Evolutionary conservation across 2,113 vertebrate genomes (phyloP).

Genomic region (Phyllostomus hastatus): DNA sequence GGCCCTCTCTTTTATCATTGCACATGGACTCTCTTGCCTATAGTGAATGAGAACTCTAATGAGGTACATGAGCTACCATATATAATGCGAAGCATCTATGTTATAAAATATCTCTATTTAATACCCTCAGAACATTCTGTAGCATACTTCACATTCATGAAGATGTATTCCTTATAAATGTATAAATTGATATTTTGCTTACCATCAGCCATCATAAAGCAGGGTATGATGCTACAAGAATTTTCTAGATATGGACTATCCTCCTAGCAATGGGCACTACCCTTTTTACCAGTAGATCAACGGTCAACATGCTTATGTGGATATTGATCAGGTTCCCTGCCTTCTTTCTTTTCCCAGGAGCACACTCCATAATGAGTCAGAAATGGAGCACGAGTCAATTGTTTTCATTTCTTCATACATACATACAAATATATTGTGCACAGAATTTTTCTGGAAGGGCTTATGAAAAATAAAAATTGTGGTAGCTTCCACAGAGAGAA

Average conservation of each 20-base stretch:
- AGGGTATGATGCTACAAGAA: too few relatives aligned
- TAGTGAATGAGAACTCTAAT: not conserved
- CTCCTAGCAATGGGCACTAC: not conserved
- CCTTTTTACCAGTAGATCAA: not conserved
- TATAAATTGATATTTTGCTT: not conserved
- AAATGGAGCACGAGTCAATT: not conserved
- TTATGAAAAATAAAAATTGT: not conserved
- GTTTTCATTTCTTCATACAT: not conserved
- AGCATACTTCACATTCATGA: not conserved
- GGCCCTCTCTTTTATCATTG: not conserved
- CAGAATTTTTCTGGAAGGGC: not conserved
- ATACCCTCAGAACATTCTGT: not conserved
- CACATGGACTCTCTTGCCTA: not conserved
- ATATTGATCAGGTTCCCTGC: not conserved
- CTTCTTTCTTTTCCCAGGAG: not conserved
- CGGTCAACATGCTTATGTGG: not conserved
- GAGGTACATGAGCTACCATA: not conserved
- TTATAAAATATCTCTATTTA: not conserved
- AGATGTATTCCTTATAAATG: not conserved
- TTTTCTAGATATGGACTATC: not conserved
- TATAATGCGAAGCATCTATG: not conserved
- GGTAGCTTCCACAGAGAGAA: not conserved
- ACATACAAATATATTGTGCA: not conserved
- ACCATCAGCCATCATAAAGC: not conserved
- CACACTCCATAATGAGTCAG: not conserved